Percentiles rank a stretch among this genome's conserved stretches.
Evolutionary conservation across 2,113 vertebrate genomes (phyloP).

Genomic region (Electrona antarctica): DNA sequence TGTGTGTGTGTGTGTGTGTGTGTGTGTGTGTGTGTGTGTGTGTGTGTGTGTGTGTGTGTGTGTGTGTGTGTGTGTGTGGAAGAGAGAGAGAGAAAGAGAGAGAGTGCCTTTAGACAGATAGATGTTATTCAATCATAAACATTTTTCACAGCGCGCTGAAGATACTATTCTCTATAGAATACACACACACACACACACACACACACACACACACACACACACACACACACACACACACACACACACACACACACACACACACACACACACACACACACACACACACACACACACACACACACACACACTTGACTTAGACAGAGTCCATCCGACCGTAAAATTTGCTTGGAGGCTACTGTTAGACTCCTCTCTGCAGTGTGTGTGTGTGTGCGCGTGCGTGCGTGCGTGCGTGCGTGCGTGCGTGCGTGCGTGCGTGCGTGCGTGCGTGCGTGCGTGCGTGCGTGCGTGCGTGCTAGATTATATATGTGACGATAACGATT

Average conservation of each 20-base stretch:
- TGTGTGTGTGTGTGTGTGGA: too few relatives aligned
- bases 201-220: background rate
- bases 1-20: background rate
- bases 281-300: too few relatives aligned
- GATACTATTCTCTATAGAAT: too few relatives aligned
- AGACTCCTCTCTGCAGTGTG: constrained; percentile 35
- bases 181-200: too few relatives aligned
- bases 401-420: background rate
- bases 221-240: too few relatives aligned
- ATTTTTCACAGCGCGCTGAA: too few relatives aligned
- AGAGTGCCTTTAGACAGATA: too few relatives aligned
- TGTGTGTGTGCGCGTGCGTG: background rate
- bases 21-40: background rate
- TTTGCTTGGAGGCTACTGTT: constrained; percentile 64
- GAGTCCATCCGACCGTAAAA: constrained; percentile 69
- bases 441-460: background rate
- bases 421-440: background rate
- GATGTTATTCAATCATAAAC: too few relatives aligned
- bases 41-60: background rate
- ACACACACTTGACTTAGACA: constrained; percentile 49
- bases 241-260: background rate
- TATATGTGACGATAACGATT: too few relatives aligned
- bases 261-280: background rate
- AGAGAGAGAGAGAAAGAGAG: too few relatives aligned
- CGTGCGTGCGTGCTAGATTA: background rate